Evolutionary conservation across 1,140 invertebrate species (phyloP), one percentile per base, ranked within the genome.

Genomic region (Apis laboriosa): DNA sequence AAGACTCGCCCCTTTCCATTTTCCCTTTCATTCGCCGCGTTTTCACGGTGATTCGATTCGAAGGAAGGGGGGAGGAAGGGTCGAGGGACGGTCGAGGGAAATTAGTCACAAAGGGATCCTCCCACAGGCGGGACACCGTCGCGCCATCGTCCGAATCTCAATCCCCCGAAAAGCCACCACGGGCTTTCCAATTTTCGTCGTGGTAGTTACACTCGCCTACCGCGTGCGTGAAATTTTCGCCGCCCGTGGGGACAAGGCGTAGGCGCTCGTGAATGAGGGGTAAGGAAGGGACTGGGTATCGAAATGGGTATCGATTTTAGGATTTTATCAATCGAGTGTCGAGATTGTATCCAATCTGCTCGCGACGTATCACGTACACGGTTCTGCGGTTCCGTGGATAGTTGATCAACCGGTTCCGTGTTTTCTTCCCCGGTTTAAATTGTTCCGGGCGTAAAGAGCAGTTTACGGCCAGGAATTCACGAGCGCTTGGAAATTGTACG

Each of bases 301-400:
- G 24, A 53, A 68, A 77, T 24, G 63, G 73, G 55, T 81, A 72
- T 72, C 80, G 76, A 83, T 7, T 43, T 43, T 78, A 63, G 75
- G 66, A 56, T 70, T 83, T 78, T 83, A 83, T 83, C 80, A 71
- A 34, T 60, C 56, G 51, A 55, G 66, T 28, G 67, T 78, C 67
- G 67, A 34, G 9, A 19, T 77, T 28, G 58, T 56, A 70, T 58
- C 64, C 24, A 53, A 28, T n/a, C 24, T 15, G 49, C 8, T 12
- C 21, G 77, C 80, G 77, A 84, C 68, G 66, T 84, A 76, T 82
- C 51, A 21, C 34, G 67, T 82, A 84, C 79, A 82, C 67, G 83
- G 51, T 34, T 19, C 64, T 66, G 84, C 21, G 84, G 73, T 84
- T 68, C 64, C 0, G 21, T 64, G 83, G 84, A 83, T 66, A 68